Percentiles rank a stretch among this genome's conserved stretches.
Conservation (phyloP, 2,113 vertebrate species). For the Gobio gobio region DNA sequence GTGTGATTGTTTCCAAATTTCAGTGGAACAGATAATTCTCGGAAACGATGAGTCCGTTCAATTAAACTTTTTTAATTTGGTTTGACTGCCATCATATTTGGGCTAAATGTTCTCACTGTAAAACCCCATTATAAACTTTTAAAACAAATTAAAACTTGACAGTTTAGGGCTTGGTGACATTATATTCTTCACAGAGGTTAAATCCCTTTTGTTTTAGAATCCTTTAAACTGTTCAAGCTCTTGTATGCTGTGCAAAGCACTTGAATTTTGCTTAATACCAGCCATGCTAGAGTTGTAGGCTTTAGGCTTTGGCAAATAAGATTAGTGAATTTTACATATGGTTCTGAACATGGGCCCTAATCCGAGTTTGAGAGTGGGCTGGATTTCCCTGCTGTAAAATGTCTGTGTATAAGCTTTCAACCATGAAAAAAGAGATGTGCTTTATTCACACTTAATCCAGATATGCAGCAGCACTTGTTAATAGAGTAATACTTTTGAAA, state of each 20-base stretch:
- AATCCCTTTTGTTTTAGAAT: constrained; percentile 45
- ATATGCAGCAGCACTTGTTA: not conserved
- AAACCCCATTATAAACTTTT: constrained; percentile 6
- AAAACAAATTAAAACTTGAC: constrained; percentile 34
- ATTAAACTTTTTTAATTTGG: not conserved
- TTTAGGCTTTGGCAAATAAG: constrained; percentile 54
- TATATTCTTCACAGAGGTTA: constrained; percentile 10
- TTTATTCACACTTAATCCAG: not conserved
- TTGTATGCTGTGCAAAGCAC: constrained; percentile 42
- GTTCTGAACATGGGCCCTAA: constrained; percentile 41
- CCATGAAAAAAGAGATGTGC: not conserved
- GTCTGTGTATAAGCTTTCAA: constrained; percentile 1
- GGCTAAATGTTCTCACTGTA: not conserved
- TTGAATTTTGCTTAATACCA: constrained; percentile 47
- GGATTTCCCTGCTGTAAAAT: constrained; percentile 25
- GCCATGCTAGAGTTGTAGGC: constrained; percentile 25
- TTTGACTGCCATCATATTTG: not conserved
- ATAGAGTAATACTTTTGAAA: not conserved
- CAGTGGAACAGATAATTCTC: no score
- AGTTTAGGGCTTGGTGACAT: constrained; percentile 41
- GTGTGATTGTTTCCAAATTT: no score
- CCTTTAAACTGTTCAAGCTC: constrained; percentile 47
- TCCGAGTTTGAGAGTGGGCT: constrained; percentile 46
- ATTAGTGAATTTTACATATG: constrained; percentile 62
- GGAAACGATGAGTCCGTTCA: not conserved